A percentile compares a stretch with the other conserved stretches of the same genome.
Evolutionary conservation across 2,888 invertebrate species (phyloP).

Genomic region (Encarsia formosa): DNA sequence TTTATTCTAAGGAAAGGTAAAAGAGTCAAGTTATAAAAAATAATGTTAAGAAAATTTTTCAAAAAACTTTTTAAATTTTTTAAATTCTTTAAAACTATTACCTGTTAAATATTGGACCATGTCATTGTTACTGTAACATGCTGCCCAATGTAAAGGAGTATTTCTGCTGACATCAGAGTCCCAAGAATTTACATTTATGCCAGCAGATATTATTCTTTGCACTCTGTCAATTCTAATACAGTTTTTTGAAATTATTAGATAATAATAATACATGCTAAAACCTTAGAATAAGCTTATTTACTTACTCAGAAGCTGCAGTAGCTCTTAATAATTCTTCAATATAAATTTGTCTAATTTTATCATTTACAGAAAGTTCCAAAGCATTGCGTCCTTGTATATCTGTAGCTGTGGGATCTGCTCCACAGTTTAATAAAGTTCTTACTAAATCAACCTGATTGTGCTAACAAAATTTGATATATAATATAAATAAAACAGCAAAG

Average conservation of each 20-base stretch:
- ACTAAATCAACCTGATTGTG: conserved; percentile 57
- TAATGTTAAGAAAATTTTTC: no score
- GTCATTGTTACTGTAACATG: conserved; percentile 58
- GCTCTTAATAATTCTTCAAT: conserved; percentile 60
- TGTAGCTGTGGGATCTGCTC: conserved; percentile 59
- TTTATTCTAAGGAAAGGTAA: no score
- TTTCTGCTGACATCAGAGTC: conserved; percentile 60
- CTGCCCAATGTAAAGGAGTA: conserved; percentile 64
- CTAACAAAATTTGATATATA: conserved; percentile 41
- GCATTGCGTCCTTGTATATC: conserved; percentile 57
- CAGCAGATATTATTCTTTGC: conserved; percentile 57
- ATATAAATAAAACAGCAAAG: neutral
- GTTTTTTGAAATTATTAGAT: neutral
- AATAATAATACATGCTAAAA: neutral
- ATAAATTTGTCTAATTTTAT: conserved; percentile 56
- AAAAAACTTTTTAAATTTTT: no score
- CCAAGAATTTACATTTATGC: conserved; percentile 58
- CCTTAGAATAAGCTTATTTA: conserved; percentile 3
- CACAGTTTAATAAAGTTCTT: conserved; percentile 56
- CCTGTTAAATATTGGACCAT: conserved; percentile 57
- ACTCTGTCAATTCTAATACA: conserved; percentile 55
- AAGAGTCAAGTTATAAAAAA: no score
- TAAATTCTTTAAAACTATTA: conserved; percentile 37
- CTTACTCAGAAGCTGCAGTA: conserved; percentile 60
- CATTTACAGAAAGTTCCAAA: conserved; percentile 53